Evolutionary conservation across 2,888 invertebrate genomes (phyloP).

Genomic region (Zootermopsis nevadensis): DNA sequence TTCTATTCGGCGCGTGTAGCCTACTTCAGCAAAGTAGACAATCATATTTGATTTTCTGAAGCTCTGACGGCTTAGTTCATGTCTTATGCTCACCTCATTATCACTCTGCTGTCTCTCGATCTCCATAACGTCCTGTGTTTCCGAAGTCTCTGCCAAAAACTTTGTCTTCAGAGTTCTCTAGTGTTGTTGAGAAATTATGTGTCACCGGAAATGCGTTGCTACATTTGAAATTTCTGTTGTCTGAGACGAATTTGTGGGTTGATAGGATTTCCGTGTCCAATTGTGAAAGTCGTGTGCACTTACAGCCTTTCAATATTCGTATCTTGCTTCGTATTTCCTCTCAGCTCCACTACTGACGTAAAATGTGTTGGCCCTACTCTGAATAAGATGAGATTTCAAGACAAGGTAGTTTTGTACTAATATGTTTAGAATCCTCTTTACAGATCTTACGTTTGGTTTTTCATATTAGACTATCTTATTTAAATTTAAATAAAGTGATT

Average conservation of each 20-base stretch:
- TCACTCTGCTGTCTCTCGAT: neutral
- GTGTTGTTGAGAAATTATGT: neutral
- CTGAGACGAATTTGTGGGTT: neutral
- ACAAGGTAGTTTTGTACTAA: neutral
- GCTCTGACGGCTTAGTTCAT: no score
- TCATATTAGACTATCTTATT: neutral
- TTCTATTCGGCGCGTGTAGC: no score
- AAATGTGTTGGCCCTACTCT: neutral
- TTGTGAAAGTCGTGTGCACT: neutral
- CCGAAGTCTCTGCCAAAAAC: neutral
- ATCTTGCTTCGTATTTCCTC: no score
- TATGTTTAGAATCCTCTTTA: neutral
- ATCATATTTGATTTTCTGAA: no score
- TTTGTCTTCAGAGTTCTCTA: neutral
- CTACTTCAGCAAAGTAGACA: no score
- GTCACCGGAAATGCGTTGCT: neutral
- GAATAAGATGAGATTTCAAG: neutral
- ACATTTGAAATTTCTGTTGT: neutral
- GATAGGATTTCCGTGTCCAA: conserved; percentile 4
- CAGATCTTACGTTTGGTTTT: no score
- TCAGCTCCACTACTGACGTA: neutral
- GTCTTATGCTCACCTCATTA: no score
- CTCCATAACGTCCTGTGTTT: neutral
- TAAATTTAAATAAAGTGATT: neutral
- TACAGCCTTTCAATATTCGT: no score